Conservation (phyloP, 2,113 vertebrate genomes). For the Orientallactaga bullata region DNA sequence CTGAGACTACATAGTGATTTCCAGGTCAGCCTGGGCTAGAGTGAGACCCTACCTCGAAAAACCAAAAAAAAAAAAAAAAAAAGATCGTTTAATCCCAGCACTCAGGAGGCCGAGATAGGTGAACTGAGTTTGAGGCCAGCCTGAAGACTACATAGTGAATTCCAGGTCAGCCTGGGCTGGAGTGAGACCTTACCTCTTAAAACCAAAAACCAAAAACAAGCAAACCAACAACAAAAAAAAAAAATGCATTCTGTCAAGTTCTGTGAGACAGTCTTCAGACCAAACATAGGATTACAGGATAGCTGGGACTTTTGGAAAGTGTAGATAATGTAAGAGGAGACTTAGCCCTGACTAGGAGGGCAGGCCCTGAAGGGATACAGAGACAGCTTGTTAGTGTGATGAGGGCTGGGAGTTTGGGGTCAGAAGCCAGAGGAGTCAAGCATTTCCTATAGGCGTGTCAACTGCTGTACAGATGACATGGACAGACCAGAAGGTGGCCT, state of each 20-base stretch:
- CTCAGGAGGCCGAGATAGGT: too few species aligned
- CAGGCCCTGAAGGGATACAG: neutral
- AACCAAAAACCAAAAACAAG: neutral
- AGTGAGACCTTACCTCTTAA: too few species aligned
- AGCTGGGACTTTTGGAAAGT: neutral
- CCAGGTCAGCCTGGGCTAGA: too few species aligned
- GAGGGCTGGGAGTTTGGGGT: neutral
- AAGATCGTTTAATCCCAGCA: too few species aligned
- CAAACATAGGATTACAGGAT: neutral
- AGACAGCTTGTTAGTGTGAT: neutral
- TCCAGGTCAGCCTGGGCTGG: too few species aligned
- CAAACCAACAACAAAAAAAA: neutral
- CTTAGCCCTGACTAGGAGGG: neutral
- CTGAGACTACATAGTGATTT: too few species aligned
- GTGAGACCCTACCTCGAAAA: too few species aligned
- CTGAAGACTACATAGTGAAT: too few species aligned
- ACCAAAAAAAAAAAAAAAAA: neutral
- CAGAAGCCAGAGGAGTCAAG: neutral
- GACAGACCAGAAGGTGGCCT: neutral
- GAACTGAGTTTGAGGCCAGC: too few species aligned
- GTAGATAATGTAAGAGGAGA: neutral
- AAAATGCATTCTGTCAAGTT: constrained; percentile 4
- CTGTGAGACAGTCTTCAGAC: neutral
- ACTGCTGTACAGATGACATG: neutral
- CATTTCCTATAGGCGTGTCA: neutral